Base-by-base conservation (phyloP, 2,113 vertebrate species). In the Tragulus kanchil region DNA sequence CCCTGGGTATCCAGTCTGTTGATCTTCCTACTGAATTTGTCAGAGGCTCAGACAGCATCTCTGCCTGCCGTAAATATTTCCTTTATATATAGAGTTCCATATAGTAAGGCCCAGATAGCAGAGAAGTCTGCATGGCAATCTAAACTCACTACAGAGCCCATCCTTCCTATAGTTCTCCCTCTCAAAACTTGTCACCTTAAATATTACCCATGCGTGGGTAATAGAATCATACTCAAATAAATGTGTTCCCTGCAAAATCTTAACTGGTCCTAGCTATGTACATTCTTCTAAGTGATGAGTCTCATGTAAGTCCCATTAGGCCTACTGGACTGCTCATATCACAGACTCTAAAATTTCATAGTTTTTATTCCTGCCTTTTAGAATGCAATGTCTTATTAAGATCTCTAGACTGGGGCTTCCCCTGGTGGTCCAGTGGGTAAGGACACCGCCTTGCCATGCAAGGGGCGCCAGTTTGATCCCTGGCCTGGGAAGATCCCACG, bases 21-120 rank as follows among this genome's bases (percentile, higher is more conserved):
- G 79, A 62, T 94, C 87, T 96, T 95, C n/a, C 16, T 84, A 56
- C 5, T 94, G 45, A 31, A 28, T 88, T 88, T 96, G 45, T 67
- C 50, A 88, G 15, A 83, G 26, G 61, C 28, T 67, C 31, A 31
- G 78, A 79, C 67, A 71, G 14, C 25, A 59, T 89, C 31, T 90
- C 65, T 52, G 26, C 65, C 77, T 90, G 86, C 61, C 67, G 26
- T 28, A 79, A 25, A 86, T 58, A 54, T 4, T 48, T 88, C 54
- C 52, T 88, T 95, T 77, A 58, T 93, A 75, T 85, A 17, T 87
- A 97, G 71, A 59, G 14, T 59, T 15, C 65, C n/a, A 17, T 54
- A 42, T 58, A 42, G 89, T 84, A 67, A 90, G 73, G 28, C 6
- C 17, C 81, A 58, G 50, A 89, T 11, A 93, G 26, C 71, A 85